phyloP scores from a whole-genome alignment of 2,888 invertebrate species.

The Atethmia centrago region DNA sequence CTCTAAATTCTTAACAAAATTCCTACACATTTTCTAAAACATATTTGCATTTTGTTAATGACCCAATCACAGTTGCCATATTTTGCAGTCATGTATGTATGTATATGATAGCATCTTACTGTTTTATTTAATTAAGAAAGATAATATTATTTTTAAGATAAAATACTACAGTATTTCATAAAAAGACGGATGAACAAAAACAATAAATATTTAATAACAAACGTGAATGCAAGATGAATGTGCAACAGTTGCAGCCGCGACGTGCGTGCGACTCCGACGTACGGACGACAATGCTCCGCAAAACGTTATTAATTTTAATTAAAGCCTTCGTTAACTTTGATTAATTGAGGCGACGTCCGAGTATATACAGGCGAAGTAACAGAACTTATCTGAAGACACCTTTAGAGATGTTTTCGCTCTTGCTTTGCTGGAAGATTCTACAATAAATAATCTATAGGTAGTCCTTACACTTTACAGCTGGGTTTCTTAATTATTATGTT shows the following conservation, averaged over 20 bases:
- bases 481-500: not conserved
- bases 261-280: conserved; percentile 52
- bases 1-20: too few relatives aligned
- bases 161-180: not conserved
- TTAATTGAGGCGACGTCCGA: conserved; percentile 71
- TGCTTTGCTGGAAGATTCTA: not conserved
- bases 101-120: not conserved
- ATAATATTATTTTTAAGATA: too few relatives aligned
- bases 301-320: conserved; percentile 76
- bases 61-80: not conserved
- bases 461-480: not conserved
- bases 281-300: conserved; percentile 61
- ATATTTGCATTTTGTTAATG: too few relatives aligned
- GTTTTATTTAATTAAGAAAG: too few relatives aligned
- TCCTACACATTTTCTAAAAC: too few relatives aligned
- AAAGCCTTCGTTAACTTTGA: conserved; percentile 75
- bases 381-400: conserved; percentile 25
- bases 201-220: conserved; percentile 54
- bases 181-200: conserved; percentile 12
- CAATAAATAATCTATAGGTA: not conserved
- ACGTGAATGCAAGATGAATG: conserved; percentile 57
- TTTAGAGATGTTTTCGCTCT: conserved; percentile 9
- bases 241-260: conserved; percentile 49
- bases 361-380: conserved; percentile 5
- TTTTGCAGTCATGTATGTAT: not conserved